Conservation (phyloP, 2,797 vertebrate genomes). For the Protonibea diacanthus region DNA sequence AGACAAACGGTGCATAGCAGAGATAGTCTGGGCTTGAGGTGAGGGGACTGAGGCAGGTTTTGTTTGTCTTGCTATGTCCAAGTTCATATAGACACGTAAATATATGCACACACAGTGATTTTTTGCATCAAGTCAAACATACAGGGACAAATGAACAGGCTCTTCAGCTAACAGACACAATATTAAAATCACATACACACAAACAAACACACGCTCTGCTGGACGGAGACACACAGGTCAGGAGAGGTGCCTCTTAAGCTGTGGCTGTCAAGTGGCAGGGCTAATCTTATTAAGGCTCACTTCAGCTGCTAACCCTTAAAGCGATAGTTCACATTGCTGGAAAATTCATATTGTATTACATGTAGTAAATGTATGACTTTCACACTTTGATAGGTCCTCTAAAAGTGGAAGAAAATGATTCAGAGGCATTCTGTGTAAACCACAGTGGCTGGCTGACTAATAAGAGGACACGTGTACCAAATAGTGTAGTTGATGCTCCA, state of each 20-base stretch:
- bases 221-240: conserved; percentile 70
- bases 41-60: conserved; percentile 33
- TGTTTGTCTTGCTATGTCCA: conserved; percentile 1
- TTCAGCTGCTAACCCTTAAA: conserved; percentile 73
- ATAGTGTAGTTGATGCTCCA: conserved; percentile 4
- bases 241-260: conserved; percentile 72
- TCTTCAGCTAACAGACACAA: not conserved
- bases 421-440: not conserved
- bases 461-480: not conserved
- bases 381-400: not conserved
- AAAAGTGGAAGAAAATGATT: not conserved
- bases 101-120: not conserved
- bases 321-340: conserved; percentile 51
- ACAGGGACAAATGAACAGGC: not conserved
- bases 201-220: conserved; percentile 46
- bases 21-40: conserved; percentile 3
- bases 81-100: conserved; percentile 8
- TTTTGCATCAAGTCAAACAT: not conserved
- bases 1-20: conserved; percentile 37
- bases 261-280: conserved; percentile 77
- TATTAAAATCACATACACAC: conserved; percentile 14
- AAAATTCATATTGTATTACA: not conserved
- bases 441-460: not conserved
- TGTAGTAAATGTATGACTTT: not conserved
- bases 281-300: conserved; percentile 84